Evolutionary conservation across 2,113 vertebrate species (phyloP).

Genomic region (Penelope pileata): DNA sequence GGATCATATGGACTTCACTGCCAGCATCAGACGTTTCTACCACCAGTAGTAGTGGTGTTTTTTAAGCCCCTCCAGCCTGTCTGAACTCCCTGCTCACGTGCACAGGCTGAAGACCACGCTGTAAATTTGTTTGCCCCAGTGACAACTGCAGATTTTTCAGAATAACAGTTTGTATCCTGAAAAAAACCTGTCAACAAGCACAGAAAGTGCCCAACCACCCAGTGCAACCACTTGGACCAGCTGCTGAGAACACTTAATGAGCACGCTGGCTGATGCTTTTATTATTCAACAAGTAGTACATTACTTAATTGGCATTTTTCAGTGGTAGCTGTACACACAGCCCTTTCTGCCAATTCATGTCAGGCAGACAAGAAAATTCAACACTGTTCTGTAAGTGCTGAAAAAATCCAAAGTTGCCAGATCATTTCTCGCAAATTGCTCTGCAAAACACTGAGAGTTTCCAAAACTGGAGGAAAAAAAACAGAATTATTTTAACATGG

Average conservation of each 20-base stretch:
- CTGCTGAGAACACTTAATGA: constrained; percentile 4
- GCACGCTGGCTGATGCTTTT: not conserved
- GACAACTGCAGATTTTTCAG: not conserved
- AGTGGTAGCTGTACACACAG: not conserved
- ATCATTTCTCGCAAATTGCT: not conserved
- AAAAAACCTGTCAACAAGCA: not conserved
- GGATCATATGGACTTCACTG: not conserved
- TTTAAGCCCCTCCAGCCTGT: not conserved
- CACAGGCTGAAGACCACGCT: rapidly evolving
- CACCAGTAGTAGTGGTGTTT: not conserved
- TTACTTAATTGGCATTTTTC: constrained; percentile 15
- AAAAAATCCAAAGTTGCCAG: constrained; percentile 3
- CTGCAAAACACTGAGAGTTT: not conserved
- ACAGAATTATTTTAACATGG: not conserved
- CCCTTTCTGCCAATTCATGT: not conserved
- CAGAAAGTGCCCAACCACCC: not conserved
- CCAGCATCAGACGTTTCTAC: not conserved
- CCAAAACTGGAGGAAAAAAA: not conserved
- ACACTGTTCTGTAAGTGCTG: not conserved
- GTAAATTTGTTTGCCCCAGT: rapidly evolving
- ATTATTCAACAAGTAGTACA: not conserved
- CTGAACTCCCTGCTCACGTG: not conserved
- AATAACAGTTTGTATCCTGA: not conserved
- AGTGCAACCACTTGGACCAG: not conserved
- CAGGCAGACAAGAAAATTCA: not conserved